Evolutionary conservation across 2,113 vertebrate genomes (phyloP), one percentile per base, ranked within the genome.

Genomic region (Aegithalos caudatus): DNA sequence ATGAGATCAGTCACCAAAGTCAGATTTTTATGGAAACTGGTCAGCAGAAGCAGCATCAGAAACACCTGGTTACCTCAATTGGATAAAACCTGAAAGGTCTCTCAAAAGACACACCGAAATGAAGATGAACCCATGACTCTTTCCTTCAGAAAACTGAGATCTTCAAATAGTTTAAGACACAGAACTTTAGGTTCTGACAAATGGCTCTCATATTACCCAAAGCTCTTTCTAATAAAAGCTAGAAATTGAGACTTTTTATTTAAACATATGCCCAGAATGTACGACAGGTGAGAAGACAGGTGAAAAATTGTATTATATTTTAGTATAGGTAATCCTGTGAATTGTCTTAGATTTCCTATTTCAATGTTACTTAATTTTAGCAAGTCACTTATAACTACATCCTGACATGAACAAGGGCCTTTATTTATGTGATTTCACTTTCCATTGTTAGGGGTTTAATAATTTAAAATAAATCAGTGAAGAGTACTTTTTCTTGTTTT

Each of bases 31-130:
- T 1, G 2, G 44, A 70, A 91, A 57, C 6, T 70, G 11, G 19
- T 28, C 25, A 81, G 8, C 33, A 50, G 12, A 42, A 62, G 12
- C 47, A 62, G 42, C 29, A 87, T 22, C 4, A 6, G 50, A 57
- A 88, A 65, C 28, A 1, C 0, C n/a, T 58, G 44, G 7, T n/a
- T 57, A 50, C 9, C 7, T 79, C 6, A 15, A 11, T 0, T 31
- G 14, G 20, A 20, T 54, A 54, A 83, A 25, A 14, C 45, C 27
- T 71, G 61, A 70, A 93, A 82, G 6, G 2, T 27, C 1, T 60
- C 29, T 74, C n/a, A 79, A 48, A 74, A 12, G 7, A 31, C 35
- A 67, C 38, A 80, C 2, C 11, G 50, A 73, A 93, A 80, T 61
- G 7, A 5, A 78, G 21, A 81, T 19, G 38, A 78, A 51, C 3